Percentiles rank a stretch among this genome's conserved stretches.
phyloP scores from a whole-genome alignment of 2,797 vertebrate genomes.

The Pseudocheirus occidentalis region DNA sequence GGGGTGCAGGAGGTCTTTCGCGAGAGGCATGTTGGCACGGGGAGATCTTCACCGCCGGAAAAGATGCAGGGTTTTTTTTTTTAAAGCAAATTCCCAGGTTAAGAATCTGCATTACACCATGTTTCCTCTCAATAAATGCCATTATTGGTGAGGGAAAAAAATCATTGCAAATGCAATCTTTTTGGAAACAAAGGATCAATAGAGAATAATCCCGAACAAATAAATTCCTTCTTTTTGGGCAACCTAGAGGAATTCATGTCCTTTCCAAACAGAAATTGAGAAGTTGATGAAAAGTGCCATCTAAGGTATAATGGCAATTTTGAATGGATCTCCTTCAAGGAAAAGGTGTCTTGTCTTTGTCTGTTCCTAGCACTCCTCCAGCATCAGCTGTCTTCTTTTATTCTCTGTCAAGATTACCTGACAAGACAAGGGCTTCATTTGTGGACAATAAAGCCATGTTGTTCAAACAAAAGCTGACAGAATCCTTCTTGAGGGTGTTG shows the following conservation, averaged over 20 bases:
- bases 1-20: too few relatives aligned
- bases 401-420: background rate
- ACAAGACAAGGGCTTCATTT: slow-evolving; percentile 35
- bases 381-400: background rate
- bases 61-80: too few relatives aligned
- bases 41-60: too few relatives aligned
- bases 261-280: slow-evolving; percentile 11
- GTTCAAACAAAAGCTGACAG: slow-evolving; percentile 50
- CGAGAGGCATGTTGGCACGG: too few relatives aligned
- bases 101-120: background rate
- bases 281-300: background rate
- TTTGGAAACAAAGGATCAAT: background rate
- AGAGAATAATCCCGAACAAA: slow-evolving; percentile 3
- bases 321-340: background rate
- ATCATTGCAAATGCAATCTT: background rate
- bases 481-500: slow-evolving; percentile 35
- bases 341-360: slow-evolving; percentile 14
- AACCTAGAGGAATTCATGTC: background rate
- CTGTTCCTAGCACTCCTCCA: background rate
- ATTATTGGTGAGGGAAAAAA: background rate
- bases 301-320: background rate
- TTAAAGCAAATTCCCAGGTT: background rate
- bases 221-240: background rate
- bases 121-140: background rate
- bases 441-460: slow-evolving; percentile 43